Percentiles rank a stretch among this genome's conserved stretches.
Conservation (phyloP, 2,888 invertebrate species). For the Drosophila dives region DNA sequence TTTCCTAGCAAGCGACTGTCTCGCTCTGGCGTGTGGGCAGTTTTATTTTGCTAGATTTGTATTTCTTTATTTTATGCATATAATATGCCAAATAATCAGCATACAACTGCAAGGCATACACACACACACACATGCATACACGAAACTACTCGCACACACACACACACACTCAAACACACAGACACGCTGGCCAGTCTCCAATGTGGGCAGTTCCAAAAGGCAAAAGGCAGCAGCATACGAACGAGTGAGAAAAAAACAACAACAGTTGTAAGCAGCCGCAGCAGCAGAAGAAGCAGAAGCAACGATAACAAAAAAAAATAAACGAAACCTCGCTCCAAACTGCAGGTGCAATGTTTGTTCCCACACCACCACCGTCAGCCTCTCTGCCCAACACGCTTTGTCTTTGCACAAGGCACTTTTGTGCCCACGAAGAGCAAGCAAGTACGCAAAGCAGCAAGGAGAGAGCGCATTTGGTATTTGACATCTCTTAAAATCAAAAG, state of each 20-base stretch:
- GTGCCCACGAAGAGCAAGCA: conserved; percentile 24
- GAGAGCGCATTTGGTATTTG: conserved; percentile 31
- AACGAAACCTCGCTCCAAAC: conserved; percentile 36
- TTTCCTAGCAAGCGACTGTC: conserved; percentile 28
- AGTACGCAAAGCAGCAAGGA: conserved; percentile 34
- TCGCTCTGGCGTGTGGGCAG: conserved; percentile 40
- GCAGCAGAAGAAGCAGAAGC: conserved; percentile 10
- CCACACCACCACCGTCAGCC: not conserved
- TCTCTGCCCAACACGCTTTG: not conserved
- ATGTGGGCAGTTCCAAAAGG: conserved; percentile 63
- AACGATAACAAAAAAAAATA: conserved; percentile 21
- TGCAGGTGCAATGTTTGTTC: conserved; percentile 69
- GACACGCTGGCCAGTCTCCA: conserved; percentile 61
- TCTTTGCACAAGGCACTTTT: conserved; percentile 18
- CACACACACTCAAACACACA: conserved; percentile 5
- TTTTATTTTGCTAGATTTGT: conserved; percentile 47
- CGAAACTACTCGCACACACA: conserved; percentile 13
- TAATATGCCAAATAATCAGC: conserved; percentile 66
- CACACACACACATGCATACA: conserved; percentile 24
- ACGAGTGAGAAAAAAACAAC: conserved; percentile 57
- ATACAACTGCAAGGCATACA: conserved; percentile 34
- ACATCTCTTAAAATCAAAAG: conserved; percentile 59
- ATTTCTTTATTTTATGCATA: conserved; percentile 70
- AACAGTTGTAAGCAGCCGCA: conserved; percentile 8
- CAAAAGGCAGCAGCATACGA: conserved; percentile 47